These are phyloP conservation scores for Gadus chalcogrammus DNA, from an alignment of 2,113 vertebrate species.

Conservation along the genomic window DNA sequence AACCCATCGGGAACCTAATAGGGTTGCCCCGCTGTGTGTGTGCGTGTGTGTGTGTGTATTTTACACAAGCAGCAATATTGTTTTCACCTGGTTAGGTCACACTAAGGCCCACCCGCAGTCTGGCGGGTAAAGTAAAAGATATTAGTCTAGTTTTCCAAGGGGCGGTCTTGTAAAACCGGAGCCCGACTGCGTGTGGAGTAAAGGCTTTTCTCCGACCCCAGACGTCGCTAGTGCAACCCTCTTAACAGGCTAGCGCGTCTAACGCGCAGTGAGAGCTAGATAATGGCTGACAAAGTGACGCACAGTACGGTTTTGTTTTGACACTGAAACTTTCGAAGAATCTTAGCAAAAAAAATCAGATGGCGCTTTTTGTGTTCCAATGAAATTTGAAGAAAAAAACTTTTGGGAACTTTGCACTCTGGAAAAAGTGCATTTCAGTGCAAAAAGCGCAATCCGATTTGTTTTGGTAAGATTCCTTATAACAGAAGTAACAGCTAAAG, in stretches of 20 bases:
- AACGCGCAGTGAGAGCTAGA: no score
- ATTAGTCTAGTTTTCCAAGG: conserved; percentile 56
- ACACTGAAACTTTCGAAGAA: conserved; percentile 14
- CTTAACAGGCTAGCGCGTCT: conserved; percentile 20
- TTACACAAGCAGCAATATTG: conserved; percentile 57
- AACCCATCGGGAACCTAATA: no score
- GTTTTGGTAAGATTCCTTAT: no score
- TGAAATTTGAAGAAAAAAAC: no score
- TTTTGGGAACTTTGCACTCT: no score
- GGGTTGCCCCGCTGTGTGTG: no score
- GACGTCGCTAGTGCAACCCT: no score
- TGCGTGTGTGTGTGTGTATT: conserved; percentile 29
- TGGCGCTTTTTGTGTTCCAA: neutral
- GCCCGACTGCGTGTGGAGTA: conserved; percentile 57
- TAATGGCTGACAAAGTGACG: conserved; percentile 12
- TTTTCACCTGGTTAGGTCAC: conserved; percentile 59
- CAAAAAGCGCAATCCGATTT: no score
- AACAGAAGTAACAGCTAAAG: no score
- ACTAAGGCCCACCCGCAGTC: conserved; percentile 15
- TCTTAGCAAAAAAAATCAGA: conserved; percentile 14
- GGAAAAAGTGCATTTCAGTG: no score
- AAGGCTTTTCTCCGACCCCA: conserved; percentile 49
- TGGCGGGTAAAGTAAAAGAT: conserved; percentile 51
- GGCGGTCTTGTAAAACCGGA: conserved; percentile 57
- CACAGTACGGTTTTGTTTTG: conserved; percentile 30